Base-by-base conservation (phyloP, 1,140 invertebrate species). In the Paracyclopina nana region DNA sequence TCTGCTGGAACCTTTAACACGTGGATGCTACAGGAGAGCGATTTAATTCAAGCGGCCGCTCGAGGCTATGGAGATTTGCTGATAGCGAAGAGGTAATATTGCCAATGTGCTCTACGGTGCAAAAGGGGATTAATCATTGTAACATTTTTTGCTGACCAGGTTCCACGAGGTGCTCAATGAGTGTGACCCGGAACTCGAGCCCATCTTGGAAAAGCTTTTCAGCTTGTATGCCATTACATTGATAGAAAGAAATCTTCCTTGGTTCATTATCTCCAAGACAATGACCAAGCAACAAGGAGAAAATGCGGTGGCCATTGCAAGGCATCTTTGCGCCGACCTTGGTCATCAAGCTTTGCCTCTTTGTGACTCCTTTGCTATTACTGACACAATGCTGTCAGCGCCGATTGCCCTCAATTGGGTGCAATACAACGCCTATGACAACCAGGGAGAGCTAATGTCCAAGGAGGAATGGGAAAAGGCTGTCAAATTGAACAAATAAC, bases 361-460 rank as follows among this genome's bases (percentile, higher is more conserved):
- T 6, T 56, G 55, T 31, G 60, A 63, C 8, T 60, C 59, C 27
- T 63, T 63, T 55, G 60, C 55, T 28, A 57, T 63, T 44, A 52
- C 56, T 6, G 59, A 60, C 20, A 20, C 54, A 9, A 61, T 63
- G 60, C 52, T 63, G 11, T 57, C 59, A 38, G 62, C 61, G 8
- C 62, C 62, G 6, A 62, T 62, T 40, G 59, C 59, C n/a, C 50
- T 50, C 11, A 57, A 63, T 51, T 63, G 62, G 62, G 57, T 62
- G 4, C 46, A 52, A 30, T 63, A 61, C 52, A 63, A 63, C 54
- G 53, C 52, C 31, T 29, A 52, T 12, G 58, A 63, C 34, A 63
- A 63, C 46, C 55, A 59, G 45, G 61, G 61, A 9, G 61, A 63
- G 44, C 20, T n/a, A n/a, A n/a, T n/a, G n/a, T n/a, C n/a, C n/a